A percentile compares a stretch with the other conserved stretches of the same genome.
These are phyloP conservation scores for Latheticus oryzae DNA, from an alignment of 2,888 invertebrate genomes.

Conservation along the genomic window DNA sequence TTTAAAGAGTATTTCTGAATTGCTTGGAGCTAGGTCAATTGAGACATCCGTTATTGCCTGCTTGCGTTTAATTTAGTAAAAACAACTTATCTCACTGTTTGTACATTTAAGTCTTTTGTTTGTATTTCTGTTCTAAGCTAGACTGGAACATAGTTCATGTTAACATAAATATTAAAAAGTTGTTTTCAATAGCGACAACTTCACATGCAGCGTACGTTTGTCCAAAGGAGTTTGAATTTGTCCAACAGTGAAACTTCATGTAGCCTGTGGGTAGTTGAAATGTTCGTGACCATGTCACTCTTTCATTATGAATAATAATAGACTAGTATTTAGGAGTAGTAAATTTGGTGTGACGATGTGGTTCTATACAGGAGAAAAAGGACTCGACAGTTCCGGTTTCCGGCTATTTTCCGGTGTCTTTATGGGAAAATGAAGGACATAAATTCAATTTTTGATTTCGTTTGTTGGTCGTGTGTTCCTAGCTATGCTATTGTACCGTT, in stretches of 20 bases:
- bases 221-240: slow-evolving; percentile 14
- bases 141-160: too few species aligned
- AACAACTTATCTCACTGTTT: too few species aligned
- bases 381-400: slow-evolving; percentile 1
- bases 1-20: too few species aligned
- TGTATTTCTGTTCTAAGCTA: too few species aligned
- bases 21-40: too few species aligned
- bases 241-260: slow-evolving; percentile 22
- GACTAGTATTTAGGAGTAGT: slow-evolving; percentile 1
- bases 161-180: too few species aligned
- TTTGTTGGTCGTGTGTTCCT: slow-evolving; percentile 9
- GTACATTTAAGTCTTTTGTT: too few species aligned
- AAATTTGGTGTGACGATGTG: background rate
- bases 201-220: too few species aligned
- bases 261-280: slow-evolving; percentile 17
- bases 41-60: too few species aligned
- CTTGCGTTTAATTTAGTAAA: too few species aligned
- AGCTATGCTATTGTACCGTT: slow-evolving; percentile 3
- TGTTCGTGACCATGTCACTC: slow-evolving; percentile 31
- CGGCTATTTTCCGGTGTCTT: slow-evolving; percentile 11
- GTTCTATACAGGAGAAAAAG: slow-evolving; percentile 1
- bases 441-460: slow-evolving; percentile 28
- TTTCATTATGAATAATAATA: slow-evolving; percentile 25
- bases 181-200: too few species aligned
- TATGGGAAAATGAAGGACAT: slow-evolving; percentile 12